phyloP scores from a whole-genome alignment of 2,797 vertebrate genomes.

The Antennarius maculatus region DNA sequence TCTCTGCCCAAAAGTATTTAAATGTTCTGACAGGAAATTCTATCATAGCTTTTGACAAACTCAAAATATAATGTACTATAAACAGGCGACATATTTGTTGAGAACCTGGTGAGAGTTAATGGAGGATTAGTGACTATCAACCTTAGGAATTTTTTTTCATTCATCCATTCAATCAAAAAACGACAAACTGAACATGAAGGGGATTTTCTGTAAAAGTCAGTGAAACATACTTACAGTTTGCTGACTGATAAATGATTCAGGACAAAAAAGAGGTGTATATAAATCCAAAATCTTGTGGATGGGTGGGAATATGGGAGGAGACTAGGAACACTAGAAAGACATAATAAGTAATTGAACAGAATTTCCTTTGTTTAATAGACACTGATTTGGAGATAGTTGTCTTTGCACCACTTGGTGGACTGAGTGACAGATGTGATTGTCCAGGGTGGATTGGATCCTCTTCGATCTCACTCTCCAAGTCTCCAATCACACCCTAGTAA shows the following conservation, averaged over 20 bases:
- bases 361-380: too few relatives aligned
- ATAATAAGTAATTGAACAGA: slow-evolving; percentile 11
- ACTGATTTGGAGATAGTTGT: too few relatives aligned
- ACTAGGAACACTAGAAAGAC: too few relatives aligned
- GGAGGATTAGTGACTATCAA: slow-evolving; percentile 53
- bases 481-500: too few relatives aligned
- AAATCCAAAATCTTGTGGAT: not conserved
- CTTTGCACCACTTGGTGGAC: too few relatives aligned
- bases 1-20: not conserved
- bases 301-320: not conserved
- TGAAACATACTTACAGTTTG: slow-evolving; percentile 48
- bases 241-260: not conserved
- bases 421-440: too few relatives aligned
- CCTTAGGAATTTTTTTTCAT: not conserved
- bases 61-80: slow-evolving; percentile 3
- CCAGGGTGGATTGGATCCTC: too few relatives aligned
- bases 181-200: slow-evolving; percentile 22
- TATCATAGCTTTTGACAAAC: not conserved
- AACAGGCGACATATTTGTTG: slow-evolving; percentile 21
- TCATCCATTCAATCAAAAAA: too few relatives aligned
- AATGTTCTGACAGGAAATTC: too few relatives aligned
- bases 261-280: not conserved
- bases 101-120: slow-evolving; percentile 62
- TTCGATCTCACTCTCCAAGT: too few relatives aligned
- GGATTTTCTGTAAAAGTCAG: slow-evolving; percentile 27